These are phyloP conservation scores for Muscina levida DNA, from an alignment of 2,888 invertebrate genomes.

Conservation along the genomic window DNA sequence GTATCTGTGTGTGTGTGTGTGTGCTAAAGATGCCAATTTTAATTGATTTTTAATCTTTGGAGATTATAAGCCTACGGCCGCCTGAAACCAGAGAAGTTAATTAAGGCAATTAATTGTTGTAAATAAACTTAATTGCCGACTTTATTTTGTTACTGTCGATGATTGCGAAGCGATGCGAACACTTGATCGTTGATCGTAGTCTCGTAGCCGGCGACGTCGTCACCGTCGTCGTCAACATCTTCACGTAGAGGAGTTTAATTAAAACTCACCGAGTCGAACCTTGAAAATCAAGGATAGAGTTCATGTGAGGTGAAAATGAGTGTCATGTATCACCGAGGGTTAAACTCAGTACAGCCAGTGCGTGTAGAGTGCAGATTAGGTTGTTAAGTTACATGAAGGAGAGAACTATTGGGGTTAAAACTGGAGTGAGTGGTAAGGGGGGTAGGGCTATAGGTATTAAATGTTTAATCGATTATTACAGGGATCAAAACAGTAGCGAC, in stretches of 20 bases:
- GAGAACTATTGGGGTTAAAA: no score
- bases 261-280: slow-evolving; percentile 36
- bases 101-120: slow-evolving; percentile 65
- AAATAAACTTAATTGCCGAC: slow-evolving; percentile 60
- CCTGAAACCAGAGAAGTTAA: slow-evolving; percentile 65
- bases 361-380: no score
- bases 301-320: slow-evolving; percentile 25
- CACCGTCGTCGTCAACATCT: not conserved
- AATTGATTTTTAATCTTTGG: slow-evolving; percentile 78
- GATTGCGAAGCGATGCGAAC: not conserved
- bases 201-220: not conserved
- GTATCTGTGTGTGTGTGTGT: slow-evolving; percentile 30
- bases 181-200: not conserved
- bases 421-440: no score
- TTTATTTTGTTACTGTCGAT: slow-evolving; percentile 20
- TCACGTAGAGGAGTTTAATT: slow-evolving; percentile 26
- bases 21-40: slow-evolving; percentile 73
- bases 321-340: slow-evolving; percentile 4
- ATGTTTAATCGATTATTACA: no score
- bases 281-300: slow-evolving; percentile 52
- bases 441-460: no score
- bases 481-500: not conserved
- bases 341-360: no score
- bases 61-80: slow-evolving; percentile 60
- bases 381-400: no score